A percentile compares a stretch with the other conserved stretches of the same genome.
Conservation (phyloP, 2,113 vertebrate species). For the Nycticorax nycticorax region DNA sequence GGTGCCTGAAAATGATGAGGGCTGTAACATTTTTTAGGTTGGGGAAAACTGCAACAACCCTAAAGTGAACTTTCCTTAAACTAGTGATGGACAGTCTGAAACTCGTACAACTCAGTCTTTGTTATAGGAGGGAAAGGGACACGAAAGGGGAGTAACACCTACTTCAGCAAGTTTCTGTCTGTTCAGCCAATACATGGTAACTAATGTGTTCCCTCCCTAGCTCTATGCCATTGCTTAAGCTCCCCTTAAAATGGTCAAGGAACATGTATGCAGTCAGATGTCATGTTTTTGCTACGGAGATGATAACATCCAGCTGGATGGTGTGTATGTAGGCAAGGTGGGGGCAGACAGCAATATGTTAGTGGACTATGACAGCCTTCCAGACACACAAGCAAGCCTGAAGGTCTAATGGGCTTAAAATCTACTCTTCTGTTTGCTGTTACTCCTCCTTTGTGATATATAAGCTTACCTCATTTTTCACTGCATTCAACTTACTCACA, state of each 20-base stretch:
- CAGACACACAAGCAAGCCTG: background rate
- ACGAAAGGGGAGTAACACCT: rapidly evolving
- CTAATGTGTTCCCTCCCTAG: background rate
- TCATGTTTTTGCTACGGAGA: background rate
- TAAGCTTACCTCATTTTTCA: background rate
- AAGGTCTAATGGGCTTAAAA: background rate
- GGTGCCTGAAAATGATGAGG: background rate
- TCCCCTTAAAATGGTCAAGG: background rate
- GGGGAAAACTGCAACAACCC: background rate
- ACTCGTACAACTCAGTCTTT: background rate
- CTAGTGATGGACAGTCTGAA: background rate
- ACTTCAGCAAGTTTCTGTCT: background rate
- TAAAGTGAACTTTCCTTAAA: background rate
- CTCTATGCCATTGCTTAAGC: background rate
- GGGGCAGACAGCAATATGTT: background rate
- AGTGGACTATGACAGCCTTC: background rate
- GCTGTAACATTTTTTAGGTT: background rate
- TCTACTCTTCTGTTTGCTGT: background rate
- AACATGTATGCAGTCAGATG: background rate
- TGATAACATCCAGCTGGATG: background rate
- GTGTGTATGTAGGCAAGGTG: background rate
- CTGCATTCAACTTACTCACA: background rate
- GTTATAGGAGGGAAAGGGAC: background rate
- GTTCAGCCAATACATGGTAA: background rate
- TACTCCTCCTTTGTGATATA: background rate